Percentiles rank a stretch among this genome's conserved stretches.
Conservation (phyloP, 2,888 invertebrate species). For the Blastobasis adustella region DNA sequence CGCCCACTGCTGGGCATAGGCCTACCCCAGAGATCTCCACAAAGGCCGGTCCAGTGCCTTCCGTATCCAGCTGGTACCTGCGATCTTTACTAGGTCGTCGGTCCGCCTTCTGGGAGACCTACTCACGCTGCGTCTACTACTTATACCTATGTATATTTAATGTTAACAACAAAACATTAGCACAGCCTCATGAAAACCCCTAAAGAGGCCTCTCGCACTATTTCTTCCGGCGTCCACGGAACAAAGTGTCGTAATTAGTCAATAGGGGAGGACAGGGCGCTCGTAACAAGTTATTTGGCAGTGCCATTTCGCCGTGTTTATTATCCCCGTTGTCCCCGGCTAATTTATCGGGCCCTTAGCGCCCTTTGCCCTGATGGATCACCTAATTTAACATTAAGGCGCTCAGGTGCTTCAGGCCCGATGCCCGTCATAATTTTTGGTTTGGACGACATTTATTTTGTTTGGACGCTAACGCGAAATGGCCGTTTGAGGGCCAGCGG, state of each 20-base stretch:
- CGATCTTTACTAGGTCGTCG: too few species aligned
- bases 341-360: constrained; percentile 68
- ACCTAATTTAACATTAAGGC: constrained; percentile 70
- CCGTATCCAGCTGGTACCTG: too few species aligned
- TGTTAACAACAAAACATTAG: not conserved
- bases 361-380: constrained; percentile 64
- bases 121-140: too few species aligned
- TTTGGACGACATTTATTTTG: constrained; percentile 16
- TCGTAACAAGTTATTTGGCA: constrained; percentile 64
- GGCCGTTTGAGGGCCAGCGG: too few species aligned
- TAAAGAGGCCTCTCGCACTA: constrained; percentile 8
- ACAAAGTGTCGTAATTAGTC: constrained; percentile 66
- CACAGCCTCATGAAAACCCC: not conserved
- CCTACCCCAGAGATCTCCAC: too few species aligned
- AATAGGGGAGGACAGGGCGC: constrained; percentile 54
- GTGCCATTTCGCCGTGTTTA: constrained; percentile 64
- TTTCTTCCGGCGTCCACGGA: constrained; percentile 23
- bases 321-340: constrained; percentile 68
- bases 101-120: too few species aligned
- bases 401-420: constrained; percentile 9
- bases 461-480: too few species aligned
- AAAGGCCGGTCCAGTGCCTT: too few species aligned
- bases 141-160: not conserved
- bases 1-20: too few species aligned
- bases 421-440: constrained; percentile 39